Base-by-base conservation (phyloP, 2,888 invertebrate species). In the Xanthia icteritia region DNA sequence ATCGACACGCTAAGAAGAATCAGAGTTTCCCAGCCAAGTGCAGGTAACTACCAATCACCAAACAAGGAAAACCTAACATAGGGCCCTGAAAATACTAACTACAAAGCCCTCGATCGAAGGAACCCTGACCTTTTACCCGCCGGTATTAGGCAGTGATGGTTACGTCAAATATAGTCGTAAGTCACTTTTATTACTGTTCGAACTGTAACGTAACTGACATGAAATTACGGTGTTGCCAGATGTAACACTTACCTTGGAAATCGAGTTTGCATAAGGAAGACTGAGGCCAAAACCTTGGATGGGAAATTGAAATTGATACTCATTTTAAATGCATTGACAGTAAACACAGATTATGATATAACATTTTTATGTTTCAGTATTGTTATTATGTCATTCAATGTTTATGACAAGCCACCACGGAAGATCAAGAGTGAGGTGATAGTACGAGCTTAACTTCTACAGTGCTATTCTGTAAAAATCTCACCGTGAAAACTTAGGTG, bases 91-190 rank as follows among this genome's bases (percentile, higher is more conserved):
- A 48, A 45, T 31, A 65, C 42, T 68, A 84, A 23, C 51, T 54
- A 17, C 27, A 8, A 39, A 76, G 42, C n/a, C 66, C n/a, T 64
- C 65, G 72, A 82, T 85, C 77, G 65, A 86, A 79, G 48, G 8
- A 69, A 15, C 90, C 90, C 69, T 91, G 92, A 90, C 91, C 91
- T 90, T 88, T 83, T 6, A 67, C 9, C 73, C 27, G 5, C n/a
- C 75, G 69, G 90, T 89, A 87, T 90, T 83, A 73, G 90, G 89
- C 80, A 89, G 87, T 87, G 90, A 89, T 87, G 86, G 90, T 89
- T 89, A 91, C 90, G 88, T 88, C 86, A 83, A 89, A 88, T 80
- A 88, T 77, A 82, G 83, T 66, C 83, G 72, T 89, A 88, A 86
- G 79, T 85, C 87, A 85, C 45, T 86, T 91, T 88, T 88, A 89